phyloP scores from a whole-genome alignment of 53 echinoderm and acorn worm species.

The Hippasteria phrygiana region DNA sequence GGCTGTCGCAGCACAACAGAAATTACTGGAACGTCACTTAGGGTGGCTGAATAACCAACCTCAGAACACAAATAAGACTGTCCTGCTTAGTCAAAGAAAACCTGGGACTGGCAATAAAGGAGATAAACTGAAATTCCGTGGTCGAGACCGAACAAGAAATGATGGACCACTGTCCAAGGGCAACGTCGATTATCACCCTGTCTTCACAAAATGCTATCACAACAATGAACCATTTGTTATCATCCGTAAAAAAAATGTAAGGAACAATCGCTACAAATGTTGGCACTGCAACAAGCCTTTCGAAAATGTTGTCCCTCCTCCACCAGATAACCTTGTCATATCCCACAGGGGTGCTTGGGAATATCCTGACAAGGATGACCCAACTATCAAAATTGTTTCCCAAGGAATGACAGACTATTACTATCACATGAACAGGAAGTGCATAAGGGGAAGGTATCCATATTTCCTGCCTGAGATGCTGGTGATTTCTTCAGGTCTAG shows the following conservation, averaged over 20 bases:
- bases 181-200: constrained; percentile 7
- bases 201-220: constrained; percentile 38
- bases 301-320: constrained; percentile 36
- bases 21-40: constrained; percentile 35
- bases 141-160: constrained; percentile 11
- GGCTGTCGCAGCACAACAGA: constrained; percentile 46
- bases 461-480: constrained; percentile 41
- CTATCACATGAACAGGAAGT: constrained; percentile 13
- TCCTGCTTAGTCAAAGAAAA: constrained; percentile 41
- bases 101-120: constrained; percentile 57
- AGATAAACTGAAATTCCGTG: constrained; percentile 27
- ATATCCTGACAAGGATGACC: constrained; percentile 33
- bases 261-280: constrained; percentile 44
- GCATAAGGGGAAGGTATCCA: constrained; percentile 33
- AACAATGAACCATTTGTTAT: constrained; percentile 40
- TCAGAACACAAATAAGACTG: constrained; percentile 52
- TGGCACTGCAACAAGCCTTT: constrained; percentile 53
- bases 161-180: not conserved
- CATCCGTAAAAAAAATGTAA: constrained; percentile 27
- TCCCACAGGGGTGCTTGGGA: constrained; percentile 49
- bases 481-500: no score
- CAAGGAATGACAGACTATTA: not conserved
- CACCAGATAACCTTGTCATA: constrained; percentile 47
- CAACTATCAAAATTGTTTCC: not conserved
- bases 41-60: constrained; percentile 58